Conservation (phyloP, 2,113 vertebrate species). For the Phaethornis superciliosus region DNA sequence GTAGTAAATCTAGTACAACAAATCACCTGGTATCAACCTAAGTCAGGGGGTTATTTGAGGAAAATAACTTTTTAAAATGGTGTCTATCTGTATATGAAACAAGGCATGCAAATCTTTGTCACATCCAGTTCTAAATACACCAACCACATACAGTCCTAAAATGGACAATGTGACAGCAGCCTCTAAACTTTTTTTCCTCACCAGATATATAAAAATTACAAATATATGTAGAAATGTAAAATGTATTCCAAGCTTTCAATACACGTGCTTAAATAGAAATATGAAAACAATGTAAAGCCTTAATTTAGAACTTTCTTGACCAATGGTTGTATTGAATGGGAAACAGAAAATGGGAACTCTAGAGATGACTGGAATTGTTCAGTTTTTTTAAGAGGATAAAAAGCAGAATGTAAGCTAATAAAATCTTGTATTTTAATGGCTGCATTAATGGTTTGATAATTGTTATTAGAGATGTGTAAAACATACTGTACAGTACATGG, state of each 20-base stretch:
- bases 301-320: background rate
- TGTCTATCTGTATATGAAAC: background rate
- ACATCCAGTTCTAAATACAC: background rate
- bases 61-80: background rate
- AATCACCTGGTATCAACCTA: background rate
- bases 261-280: background rate
- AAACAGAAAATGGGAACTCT: background rate
- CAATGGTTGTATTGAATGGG: background rate
- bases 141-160: background rate
- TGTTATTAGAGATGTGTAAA: background rate
- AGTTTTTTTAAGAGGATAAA: background rate
- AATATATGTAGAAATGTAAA: background rate
- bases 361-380: background rate
- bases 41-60: background rate
- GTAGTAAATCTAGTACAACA: background rate
- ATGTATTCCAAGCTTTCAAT: background rate
- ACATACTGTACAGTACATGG: background rate
- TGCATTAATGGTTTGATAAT: background rate
- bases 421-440: background rate
- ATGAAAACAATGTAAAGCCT: background rate
- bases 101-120: background rate
- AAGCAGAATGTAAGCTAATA: background rate
- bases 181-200: background rate
- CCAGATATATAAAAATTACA: background rate
- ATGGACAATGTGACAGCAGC: background rate